Conservation (phyloP, 2,113 vertebrate genomes). For the Pungitius pungitius region DNA sequence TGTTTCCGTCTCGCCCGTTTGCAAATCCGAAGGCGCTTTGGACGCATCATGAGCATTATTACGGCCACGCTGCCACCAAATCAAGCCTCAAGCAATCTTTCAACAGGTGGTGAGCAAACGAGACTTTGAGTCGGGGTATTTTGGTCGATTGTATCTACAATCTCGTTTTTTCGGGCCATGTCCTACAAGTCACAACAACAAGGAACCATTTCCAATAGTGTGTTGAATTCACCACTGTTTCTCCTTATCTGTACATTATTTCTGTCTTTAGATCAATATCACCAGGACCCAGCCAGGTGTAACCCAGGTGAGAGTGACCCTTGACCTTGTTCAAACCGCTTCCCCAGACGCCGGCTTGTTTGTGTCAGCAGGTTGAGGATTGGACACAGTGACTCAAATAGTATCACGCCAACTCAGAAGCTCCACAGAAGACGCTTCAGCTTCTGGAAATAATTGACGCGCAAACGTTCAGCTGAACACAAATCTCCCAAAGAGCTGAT, state of each 20-base stretch:
- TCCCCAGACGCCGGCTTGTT: background rate
- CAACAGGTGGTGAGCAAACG: background rate
- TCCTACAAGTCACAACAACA: background rate
- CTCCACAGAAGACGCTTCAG: background rate
- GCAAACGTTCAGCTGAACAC: background rate
- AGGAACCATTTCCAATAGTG: background rate
- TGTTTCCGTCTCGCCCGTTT: background rate
- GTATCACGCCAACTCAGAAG: background rate
- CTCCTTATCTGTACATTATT: background rate
- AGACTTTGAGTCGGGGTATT: background rate
- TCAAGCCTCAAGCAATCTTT: background rate
- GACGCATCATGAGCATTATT: no score
- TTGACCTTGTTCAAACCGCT: background rate
- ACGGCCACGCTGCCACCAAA: background rate
- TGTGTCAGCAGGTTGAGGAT: background rate
- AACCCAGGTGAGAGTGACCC: slow-evolving; percentile 73
- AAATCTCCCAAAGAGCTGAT: background rate
- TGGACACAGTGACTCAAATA: background rate
- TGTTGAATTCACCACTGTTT: background rate
- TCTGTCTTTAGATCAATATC: slow-evolving; percentile 71
- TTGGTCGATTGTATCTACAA: background rate
- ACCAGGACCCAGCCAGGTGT: slow-evolving; percentile 77
- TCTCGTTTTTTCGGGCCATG: background rate
- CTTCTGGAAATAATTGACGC: background rate
- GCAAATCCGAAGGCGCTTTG: background rate